phyloP scores from a whole-genome alignment of 2,888 invertebrate species.

The Synergus gifuensis region DNA sequence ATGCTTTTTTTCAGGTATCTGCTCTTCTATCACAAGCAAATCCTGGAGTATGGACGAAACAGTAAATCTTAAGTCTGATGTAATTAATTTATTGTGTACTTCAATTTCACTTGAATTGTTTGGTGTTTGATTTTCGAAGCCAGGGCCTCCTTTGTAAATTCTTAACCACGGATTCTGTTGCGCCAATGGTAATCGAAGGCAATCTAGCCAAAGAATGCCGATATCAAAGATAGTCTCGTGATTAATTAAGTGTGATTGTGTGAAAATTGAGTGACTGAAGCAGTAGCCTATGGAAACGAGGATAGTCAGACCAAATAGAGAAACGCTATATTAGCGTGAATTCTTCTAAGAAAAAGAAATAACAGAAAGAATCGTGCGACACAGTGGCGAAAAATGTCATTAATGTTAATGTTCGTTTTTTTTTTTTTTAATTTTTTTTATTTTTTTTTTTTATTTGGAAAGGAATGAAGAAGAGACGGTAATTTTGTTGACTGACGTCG shows the following conservation, averaged over 20 bases:
- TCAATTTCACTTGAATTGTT: conserved; percentile 15
- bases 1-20: conserved; percentile 86
- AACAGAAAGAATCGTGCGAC: conserved; percentile 9
- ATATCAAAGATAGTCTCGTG: conserved; percentile 37
- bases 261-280: conserved; percentile 14
- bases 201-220: conserved; percentile 40
- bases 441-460: neutral
- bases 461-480: neutral
- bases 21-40: conserved; percentile 97
- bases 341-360: neutral
- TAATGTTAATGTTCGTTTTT: conserved; percentile 26
- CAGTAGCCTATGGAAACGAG: neutral
- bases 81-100: conserved; percentile 64
- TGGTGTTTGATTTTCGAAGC: conserved; percentile 31
- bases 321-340: conserved; percentile 41
- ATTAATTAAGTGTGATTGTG: conserved; percentile 21
- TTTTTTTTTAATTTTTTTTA: conserved; percentile 9
- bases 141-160: conserved; percentile 31
- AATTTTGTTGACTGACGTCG: conserved; percentile 49
- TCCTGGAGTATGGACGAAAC: conserved; percentile 87
- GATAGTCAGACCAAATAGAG: conserved; percentile 17
- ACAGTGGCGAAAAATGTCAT: conserved; percentile 10
- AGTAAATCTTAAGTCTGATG: conserved; percentile 70
- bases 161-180: neutral
- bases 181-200: conserved; percentile 30